These are phyloP conservation scores for Troilus luridus DNA, from an alignment of 2,888 invertebrate genomes.

Conservation along the genomic window DNA sequence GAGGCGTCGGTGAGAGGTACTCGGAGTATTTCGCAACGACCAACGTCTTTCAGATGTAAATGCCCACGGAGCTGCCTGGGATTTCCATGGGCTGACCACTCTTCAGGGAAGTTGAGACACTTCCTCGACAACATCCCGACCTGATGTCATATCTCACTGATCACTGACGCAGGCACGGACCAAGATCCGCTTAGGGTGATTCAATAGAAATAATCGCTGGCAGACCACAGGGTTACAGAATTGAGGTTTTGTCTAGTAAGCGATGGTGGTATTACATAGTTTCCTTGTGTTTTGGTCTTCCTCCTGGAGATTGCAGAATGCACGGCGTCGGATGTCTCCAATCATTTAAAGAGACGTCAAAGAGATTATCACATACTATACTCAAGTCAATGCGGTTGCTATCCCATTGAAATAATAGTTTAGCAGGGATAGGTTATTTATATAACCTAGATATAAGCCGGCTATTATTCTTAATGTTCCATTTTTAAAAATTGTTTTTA, in stretches of 20 bases:
- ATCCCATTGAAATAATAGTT: neutral
- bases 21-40: neutral
- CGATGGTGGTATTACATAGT: neutral
- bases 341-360: neutral
- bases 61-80: neutral
- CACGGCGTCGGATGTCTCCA: neutral
- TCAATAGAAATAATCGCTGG: conserved; percentile 2
- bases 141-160: conserved; percentile 32
- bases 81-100: conserved; percentile 33
- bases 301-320: neutral
- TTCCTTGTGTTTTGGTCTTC: neutral
- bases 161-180: neutral
- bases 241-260: neutral
- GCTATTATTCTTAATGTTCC: too few species aligned
- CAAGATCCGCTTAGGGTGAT: conserved; percentile 1
- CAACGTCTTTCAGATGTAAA: conserved; percentile 13
- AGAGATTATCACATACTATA: too few species aligned
- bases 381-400: too few species aligned
- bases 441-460: too few species aligned
- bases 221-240: neutral
- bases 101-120: conserved; percentile 12
- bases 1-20: conserved; percentile 29
- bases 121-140: conserved; percentile 31
- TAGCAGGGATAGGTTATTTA: too few species aligned
- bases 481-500: too few species aligned